phyloP scores from a whole-genome alignment of 2,113 vertebrate species.

The Hoplias malabaricus region DNA sequence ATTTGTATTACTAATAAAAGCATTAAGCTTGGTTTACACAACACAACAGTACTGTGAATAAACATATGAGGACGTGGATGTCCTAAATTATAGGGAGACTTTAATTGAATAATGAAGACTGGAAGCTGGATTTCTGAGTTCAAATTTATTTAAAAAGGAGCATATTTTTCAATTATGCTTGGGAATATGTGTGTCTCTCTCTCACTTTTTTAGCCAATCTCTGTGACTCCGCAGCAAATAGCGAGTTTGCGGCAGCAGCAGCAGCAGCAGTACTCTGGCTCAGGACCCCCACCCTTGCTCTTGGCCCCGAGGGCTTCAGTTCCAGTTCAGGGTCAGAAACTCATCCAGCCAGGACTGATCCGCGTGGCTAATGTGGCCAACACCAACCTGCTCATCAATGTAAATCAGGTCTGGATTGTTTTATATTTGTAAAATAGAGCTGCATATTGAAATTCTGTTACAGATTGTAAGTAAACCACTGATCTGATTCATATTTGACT shows the following conservation, averaged over 20 bases:
- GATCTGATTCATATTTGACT: neutral
- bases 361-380: conserved; percentile 55
- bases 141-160: too few relatives aligned
- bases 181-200: neutral
- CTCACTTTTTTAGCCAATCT: conserved; percentile 67
- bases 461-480: neutral
- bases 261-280: conserved; percentile 83
- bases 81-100: too few relatives aligned
- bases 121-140: neutral
- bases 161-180: neutral
- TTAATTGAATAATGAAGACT: neutral
- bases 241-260: conserved; percentile 89
- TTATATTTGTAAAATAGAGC: neutral
- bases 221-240: conserved; percentile 87
- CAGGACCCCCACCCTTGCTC: conserved; percentile 86
- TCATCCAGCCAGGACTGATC: conserved; percentile 84
- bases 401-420: conserved; percentile 35
- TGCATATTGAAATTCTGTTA: too few relatives aligned
- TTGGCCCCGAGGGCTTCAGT: conserved; percentile 85
- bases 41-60: too few relatives aligned
- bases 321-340: conserved; percentile 78
- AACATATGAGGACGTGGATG: too few relatives aligned
- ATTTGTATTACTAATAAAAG: too few relatives aligned
- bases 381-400: conserved; percentile 64
- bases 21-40: too few relatives aligned